Percentiles rank a stretch among this genome's conserved stretches.
Evolutionary conservation across 2,797 vertebrate species (phyloP).

Genomic region (Peromyscus nudipes): DNA sequence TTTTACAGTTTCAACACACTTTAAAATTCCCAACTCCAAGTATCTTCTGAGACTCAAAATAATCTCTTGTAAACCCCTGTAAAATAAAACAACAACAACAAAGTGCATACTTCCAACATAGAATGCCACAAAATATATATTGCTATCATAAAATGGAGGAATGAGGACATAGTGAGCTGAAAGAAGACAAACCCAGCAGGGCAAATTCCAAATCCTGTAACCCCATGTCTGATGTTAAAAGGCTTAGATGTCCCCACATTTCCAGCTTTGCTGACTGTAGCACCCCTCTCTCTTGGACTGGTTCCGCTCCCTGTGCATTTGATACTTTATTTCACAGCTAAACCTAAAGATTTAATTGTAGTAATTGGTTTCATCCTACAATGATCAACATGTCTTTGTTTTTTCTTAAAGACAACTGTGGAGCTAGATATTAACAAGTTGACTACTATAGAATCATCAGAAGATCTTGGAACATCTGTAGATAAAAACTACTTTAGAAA

Average conservation of each 20-base stretch:
- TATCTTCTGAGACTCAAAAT: neutral
- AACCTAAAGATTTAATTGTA: neutral
- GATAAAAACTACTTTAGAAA: slow-evolving; percentile 98
- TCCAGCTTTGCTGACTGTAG: neutral
- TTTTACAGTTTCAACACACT: neutral
- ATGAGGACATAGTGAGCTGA: neutral
- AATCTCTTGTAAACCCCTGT: neutral
- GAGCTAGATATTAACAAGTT: slow-evolving; percentile 62
- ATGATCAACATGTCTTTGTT: neutral
- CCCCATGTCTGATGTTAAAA: neutral
- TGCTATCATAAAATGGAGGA: too few relatives aligned
- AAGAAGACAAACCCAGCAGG: neutral
- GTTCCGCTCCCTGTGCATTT: neutral
- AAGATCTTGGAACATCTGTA: slow-evolving; percentile 87
- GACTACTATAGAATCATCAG: slow-evolving; percentile 92
- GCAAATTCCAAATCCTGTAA: neutral
- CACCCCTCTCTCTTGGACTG: neutral
- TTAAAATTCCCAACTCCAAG: neutral
- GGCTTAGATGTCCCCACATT: neutral
- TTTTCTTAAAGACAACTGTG: neutral
- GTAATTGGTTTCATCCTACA: neutral
- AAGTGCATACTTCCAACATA: neutral
- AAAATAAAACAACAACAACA: neutral
- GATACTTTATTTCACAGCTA: neutral
- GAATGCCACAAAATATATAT: neutral